A percentile compares a stretch with the other conserved stretches of the same genome.
Evolutionary conservation across 2,797 vertebrate species (phyloP).

Genomic region (Hylomyscus alleni): DNA sequence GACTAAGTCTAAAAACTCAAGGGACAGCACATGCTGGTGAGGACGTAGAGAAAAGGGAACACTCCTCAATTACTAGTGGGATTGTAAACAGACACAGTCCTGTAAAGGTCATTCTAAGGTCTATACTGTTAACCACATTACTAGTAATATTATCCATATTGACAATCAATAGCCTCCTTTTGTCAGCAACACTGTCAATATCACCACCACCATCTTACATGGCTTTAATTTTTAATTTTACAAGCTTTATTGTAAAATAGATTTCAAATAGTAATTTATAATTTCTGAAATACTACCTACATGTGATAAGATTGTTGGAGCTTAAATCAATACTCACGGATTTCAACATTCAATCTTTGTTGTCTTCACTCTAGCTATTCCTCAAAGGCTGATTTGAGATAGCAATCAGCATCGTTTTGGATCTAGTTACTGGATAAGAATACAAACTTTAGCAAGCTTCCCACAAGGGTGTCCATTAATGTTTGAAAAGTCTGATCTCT

Average conservation of each 20-base stretch:
- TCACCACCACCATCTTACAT: background rate
- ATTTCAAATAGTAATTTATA: background rate
- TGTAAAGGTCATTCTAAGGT: background rate
- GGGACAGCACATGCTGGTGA: too few relatives aligned
- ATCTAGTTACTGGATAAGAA: slow-evolving; percentile 40
- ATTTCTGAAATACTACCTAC: background rate
- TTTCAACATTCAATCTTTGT: background rate
- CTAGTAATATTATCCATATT: background rate
- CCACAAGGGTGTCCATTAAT: background rate
- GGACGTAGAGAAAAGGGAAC: too few relatives aligned
- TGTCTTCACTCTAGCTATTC: background rate
- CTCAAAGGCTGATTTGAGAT: background rate
- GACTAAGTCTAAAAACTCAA: too few relatives aligned
- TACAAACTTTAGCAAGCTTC: slow-evolving; percentile 39
- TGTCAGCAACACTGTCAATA: background rate
- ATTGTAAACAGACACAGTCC: too few relatives aligned
- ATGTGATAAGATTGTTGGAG: background rate
- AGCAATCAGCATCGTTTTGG: background rate
- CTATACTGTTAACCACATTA: background rate
- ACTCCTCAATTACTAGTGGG: too few relatives aligned
- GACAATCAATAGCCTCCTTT: background rate
- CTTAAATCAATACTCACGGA: background rate
- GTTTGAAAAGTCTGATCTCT: slow-evolving; percentile 24
- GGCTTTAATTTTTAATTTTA: background rate
- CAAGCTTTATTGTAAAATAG: background rate